Base-by-base conservation (phyloP, 2,797 vertebrate genomes). In the Halcyon leucocephala region DNA sequence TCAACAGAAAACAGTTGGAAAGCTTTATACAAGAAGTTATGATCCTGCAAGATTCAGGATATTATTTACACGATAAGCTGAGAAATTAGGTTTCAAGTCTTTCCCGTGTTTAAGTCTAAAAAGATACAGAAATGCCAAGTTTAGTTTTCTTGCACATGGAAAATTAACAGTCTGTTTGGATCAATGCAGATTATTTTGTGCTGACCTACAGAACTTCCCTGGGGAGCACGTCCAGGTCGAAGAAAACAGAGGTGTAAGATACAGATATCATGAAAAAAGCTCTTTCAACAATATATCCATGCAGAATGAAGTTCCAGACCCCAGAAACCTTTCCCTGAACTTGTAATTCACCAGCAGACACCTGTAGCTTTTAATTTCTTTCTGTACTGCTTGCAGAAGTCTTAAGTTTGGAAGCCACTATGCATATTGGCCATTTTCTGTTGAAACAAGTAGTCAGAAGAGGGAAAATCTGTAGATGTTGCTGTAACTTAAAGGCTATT, bases 1-100 rank as follows among this genome's bases (percentile, higher is more conserved):
- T 97, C 96, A 93, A 71, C 65, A 83, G 57, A 88, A 93, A 94
- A 74, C 95, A 97, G 90, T 21, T 86, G 90, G 92, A 81, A 88
- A 89, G 90, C 86, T 86, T 90, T 57, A 41, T 24, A 95, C 57
- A 74, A 78, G 90, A 96, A 94, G 48, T 83, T 95, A 88, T 29
- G 88, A 96, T 88, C 92, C 92, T 94, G 88, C 65, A 93, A 93
- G 94, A 97, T 88, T 74, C 69, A 88, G 80, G 87, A 78, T 78
- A 81, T 70, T 87, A 90, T 93, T 90, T 91, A 76, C 72, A 78
- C 5, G 7, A 94, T 95, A 94, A 85, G 13, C 72, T 83, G 61
- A 92, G 82, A 93, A 94, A 95, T 86, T 55, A 88, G 76, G 82
- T 91, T 95, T 91, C 72, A 95, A 86, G 82, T 33, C 88, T 91